Conservation (phyloP, 2,797 vertebrate genomes). For the Ceyx erithaca region DNA sequence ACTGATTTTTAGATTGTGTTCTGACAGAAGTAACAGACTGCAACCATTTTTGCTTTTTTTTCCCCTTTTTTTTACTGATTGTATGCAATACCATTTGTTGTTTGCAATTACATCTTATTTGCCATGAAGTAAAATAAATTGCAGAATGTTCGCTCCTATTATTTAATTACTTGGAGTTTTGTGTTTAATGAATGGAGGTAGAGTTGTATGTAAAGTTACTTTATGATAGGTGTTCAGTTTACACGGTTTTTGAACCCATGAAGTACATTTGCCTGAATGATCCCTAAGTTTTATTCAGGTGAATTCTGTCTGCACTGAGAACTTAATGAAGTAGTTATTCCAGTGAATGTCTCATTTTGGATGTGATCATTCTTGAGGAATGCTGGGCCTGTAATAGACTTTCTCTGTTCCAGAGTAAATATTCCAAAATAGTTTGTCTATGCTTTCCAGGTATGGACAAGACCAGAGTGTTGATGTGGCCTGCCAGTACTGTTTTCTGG, state of each 20-base stretch:
- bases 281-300: neutral
- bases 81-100: neutral
- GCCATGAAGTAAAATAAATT: neutral
- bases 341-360: neutral
- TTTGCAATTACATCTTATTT: neutral
- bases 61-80: neutral
- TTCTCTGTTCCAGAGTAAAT: slow-evolving; percentile 1
- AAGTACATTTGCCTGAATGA: neutral
- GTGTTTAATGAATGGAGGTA: neutral
- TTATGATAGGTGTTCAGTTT: neutral
- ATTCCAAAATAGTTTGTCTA: neutral
- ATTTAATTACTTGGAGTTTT: neutral
- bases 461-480: neutral
- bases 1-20: neutral
- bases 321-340: neutral
- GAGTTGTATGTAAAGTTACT: neutral
- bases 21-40: neutral
- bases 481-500: neutral
- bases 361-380: slow-evolving; percentile 22
- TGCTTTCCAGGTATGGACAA: slow-evolving; percentile 14
- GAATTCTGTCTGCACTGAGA: neutral
- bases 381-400: neutral
- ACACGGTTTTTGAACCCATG: neutral
- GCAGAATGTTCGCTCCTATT: neutral
- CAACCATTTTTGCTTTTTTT: neutral